phyloP scores from a whole-genome alignment of 2,888 invertebrate genomes.

The Oscheius sp. region DNA sequence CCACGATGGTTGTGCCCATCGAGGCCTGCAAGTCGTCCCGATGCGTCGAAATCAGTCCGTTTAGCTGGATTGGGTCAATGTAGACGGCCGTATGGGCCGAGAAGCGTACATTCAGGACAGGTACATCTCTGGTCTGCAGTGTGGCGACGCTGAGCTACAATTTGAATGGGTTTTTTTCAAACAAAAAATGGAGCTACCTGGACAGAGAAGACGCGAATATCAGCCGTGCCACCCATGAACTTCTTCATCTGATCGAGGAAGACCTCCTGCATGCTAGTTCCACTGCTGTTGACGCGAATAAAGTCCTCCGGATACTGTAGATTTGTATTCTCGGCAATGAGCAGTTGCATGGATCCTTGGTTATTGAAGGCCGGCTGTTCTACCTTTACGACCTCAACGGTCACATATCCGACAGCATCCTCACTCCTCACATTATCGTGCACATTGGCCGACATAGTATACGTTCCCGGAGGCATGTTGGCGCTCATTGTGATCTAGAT shows the following conservation, averaged over 20 bases:
- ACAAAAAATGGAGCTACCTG: constrained; percentile 76
- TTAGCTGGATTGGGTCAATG: constrained; percentile 89
- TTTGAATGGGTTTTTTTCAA: neutral
- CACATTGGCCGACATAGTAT: constrained; percentile 74
- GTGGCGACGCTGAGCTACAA: constrained; percentile 57
- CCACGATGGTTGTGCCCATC: constrained; percentile 64
- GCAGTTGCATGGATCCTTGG: constrained; percentile 69
- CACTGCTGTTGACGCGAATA: constrained; percentile 55
- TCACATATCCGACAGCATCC: constrained; percentile 95
- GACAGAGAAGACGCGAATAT: constrained; percentile 96
- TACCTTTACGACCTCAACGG: constrained; percentile 91
- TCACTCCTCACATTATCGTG: constrained; percentile 86
- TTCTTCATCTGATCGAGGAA: constrained; percentile 81
- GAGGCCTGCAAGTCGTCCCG: constrained; percentile 82
- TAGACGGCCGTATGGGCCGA: constrained; percentile 60
- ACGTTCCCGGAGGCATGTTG: constrained; percentile 89
- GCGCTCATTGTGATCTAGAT: constrained; percentile 91
- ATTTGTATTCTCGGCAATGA: constrained; percentile 58
- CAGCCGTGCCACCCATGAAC: constrained; percentile 79
- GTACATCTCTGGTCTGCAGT: constrained; percentile 61
- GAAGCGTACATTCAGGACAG: constrained; percentile 70
- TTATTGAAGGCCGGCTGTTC: constrained; percentile 94
- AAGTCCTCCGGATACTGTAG: constrained; percentile 59
- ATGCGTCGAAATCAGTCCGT: constrained; percentile 87
- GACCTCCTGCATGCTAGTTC: constrained; percentile 50